Evolutionary conservation across 1,140 invertebrate species (phyloP).

Genomic region (Drosophila gunungcola): DNA sequence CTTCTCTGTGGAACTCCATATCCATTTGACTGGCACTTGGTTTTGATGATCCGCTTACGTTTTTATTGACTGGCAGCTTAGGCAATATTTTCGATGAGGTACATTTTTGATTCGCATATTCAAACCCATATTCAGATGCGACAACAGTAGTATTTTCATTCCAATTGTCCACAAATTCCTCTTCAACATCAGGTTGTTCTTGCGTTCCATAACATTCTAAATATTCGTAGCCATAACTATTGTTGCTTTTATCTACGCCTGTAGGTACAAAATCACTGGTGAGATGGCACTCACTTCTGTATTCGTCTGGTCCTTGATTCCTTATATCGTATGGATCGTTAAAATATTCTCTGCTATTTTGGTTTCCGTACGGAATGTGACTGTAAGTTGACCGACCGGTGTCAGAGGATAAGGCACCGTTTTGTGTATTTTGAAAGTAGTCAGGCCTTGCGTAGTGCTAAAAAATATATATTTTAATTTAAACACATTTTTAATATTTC

Average conservation of each 20-base stretch:
- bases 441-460: conserved; percentile 85
- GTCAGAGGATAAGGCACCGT: conserved; percentile 93
- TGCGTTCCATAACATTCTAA: conserved; percentile 22
- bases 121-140: conserved; percentile 26
- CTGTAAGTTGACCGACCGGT: conserved; percentile 91
- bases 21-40: neutral
- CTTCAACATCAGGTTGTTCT: conserved; percentile 10
- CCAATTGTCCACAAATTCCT: conserved; percentile 39
- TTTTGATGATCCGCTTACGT: conserved; percentile 14
- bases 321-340: conserved; percentile 22
- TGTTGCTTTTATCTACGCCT: conserved; percentile 27
- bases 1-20: conserved; percentile 35
- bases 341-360: conserved; percentile 35
- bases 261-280: conserved; percentile 6
- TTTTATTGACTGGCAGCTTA: conserved; percentile 45
- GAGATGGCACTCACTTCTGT: conserved; percentile 18
- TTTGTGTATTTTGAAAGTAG: conserved; percentile 86
- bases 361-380: conserved; percentile 86
- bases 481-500: neutral
- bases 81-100: conserved; percentile 55
- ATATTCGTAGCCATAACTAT: conserved; percentile 31
- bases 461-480: conserved; percentile 14
- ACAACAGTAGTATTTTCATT: conserved; percentile 13
- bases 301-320: conserved; percentile 23
- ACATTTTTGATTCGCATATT: conserved; percentile 87